These are phyloP conservation scores for Morone chrysops DNA, from an alignment of 2,113 vertebrate genomes.

Conservation along the genomic window DNA sequence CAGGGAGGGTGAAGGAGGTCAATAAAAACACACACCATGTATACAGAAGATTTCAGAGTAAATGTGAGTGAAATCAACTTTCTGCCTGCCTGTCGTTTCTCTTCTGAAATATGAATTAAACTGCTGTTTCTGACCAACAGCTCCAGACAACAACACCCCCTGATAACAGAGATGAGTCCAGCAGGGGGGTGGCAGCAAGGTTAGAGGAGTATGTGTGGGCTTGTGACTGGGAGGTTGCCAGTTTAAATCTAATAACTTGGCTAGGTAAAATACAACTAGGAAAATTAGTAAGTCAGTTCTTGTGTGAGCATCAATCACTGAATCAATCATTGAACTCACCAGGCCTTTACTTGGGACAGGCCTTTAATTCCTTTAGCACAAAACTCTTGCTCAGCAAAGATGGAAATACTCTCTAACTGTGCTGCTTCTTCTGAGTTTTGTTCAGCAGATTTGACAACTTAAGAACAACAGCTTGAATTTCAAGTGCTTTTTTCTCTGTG, in stretches of 20 bases:
- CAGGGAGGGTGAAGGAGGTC: slow-evolving; percentile 11
- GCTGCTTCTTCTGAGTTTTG: too few species aligned
- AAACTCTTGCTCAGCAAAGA: too few species aligned
- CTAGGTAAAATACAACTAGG: slow-evolving; percentile 2
- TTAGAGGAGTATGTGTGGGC: neutral
- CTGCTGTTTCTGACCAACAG: neutral
- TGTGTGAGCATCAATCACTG: too few species aligned
- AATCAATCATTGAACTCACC: too few species aligned
- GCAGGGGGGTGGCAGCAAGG: neutral
- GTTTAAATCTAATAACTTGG: slow-evolving; percentile 1
- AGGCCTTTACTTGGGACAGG: too few species aligned
- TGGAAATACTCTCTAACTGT: too few species aligned
- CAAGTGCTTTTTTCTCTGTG: too few species aligned
- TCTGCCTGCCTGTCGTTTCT: slow-evolving; percentile 11
- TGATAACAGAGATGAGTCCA: slow-evolving; percentile 7
- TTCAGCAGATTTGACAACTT: too few species aligned
- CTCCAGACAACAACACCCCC: slow-evolving; percentile 1
- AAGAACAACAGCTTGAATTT: too few species aligned
- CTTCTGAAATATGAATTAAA: slow-evolving; percentile 37
- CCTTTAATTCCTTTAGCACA: too few species aligned
- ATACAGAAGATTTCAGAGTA: slow-evolving; percentile 8
- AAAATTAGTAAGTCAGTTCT: slow-evolving; percentile 19
- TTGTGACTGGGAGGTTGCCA: slow-evolving; percentile 14
- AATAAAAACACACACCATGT: slow-evolving; percentile 40
- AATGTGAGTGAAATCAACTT: slow-evolving; percentile 40